Percentiles rank a stretch among this genome's conserved stretches.
These are phyloP conservation scores for Crocodylus rhombifer DNA, from an alignment of 2,797 vertebrate species.

Conservation along the genomic window DNA sequence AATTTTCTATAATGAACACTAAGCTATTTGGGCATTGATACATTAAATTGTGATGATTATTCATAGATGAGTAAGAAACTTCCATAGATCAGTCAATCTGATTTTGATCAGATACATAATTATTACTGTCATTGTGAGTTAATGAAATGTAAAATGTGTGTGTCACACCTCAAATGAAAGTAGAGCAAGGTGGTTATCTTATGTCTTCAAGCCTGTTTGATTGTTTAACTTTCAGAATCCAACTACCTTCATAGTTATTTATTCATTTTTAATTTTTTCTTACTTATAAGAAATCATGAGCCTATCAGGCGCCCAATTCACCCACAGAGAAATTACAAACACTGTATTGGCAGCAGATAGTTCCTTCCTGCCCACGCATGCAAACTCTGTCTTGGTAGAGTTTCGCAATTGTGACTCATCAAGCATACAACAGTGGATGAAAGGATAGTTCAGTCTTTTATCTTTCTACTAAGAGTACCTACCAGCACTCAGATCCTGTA, in stretches of 20 bases:
- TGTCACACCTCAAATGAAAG: not conserved
- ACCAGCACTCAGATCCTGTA: not conserved
- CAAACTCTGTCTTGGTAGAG: not conserved
- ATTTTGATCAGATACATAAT: constrained; percentile 32
- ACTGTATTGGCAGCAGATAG: not conserved
- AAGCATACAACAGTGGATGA: not conserved
- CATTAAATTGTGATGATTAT: constrained; percentile 22
- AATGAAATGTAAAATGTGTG: constrained; percentile 56
- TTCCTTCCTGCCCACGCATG: rapidly evolving
- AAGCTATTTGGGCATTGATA: constrained; percentile 13
- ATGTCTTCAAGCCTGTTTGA: not conserved
- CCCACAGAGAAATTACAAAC: not conserved
- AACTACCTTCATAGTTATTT: not conserved
- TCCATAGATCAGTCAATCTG: constrained; percentile 51
- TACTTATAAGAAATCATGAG: not conserved
- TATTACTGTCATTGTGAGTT: constrained; percentile 26
- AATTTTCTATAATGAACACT: not conserved
- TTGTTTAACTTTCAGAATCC: not conserved
- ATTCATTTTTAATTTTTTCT: not conserved
- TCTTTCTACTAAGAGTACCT: not conserved
- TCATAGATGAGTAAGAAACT: constrained; percentile 15
- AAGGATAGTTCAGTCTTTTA: not conserved
- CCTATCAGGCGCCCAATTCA: not conserved
- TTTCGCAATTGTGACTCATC: not conserved
- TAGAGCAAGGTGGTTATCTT: not conserved